These are phyloP conservation scores for Drosophila nikananu DNA, from an alignment of 1,140 invertebrate genomes.

Conservation along the genomic window DNA sequence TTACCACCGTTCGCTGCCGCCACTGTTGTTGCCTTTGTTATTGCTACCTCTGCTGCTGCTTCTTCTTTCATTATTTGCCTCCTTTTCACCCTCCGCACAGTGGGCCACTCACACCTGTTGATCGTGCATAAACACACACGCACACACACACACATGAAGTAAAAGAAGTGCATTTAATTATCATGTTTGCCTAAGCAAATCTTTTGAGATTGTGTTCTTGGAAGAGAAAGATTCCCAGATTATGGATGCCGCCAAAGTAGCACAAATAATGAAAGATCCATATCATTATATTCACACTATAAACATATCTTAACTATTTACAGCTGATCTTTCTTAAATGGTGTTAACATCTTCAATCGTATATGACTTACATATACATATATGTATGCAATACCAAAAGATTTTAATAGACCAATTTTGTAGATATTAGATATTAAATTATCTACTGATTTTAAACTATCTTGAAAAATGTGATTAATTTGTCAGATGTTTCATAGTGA, in stretches of 20 bases:
- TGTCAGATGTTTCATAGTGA: too few relatives aligned
- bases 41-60: constrained; percentile 16
- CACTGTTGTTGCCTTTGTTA: constrained; percentile 18
- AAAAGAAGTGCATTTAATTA: constrained; percentile 22
- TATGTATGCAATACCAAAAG: too few relatives aligned
- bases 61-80: constrained; percentile 6
- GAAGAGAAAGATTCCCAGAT: constrained; percentile 5
- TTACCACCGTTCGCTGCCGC: constrained; percentile 49
- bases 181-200: constrained; percentile 23
- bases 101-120: constrained; percentile 42
- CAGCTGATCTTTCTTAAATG: background rate
- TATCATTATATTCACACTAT: background rate
- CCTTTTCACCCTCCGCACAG: constrained; percentile 16
- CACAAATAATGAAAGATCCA: background rate
- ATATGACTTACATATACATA: background rate
- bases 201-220: constrained; percentile 12
- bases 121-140: constrained; percentile 4
- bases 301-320: background rate
- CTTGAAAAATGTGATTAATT: background rate
- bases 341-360: background rate
- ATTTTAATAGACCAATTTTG: background rate
- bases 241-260: constrained; percentile 2
- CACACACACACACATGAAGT: background rate
- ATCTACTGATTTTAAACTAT: background rate
- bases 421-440: background rate